A percentile compares a stretch with the other conserved stretches of the same genome.
Evolutionary conservation across 2,888 invertebrate genomes (phyloP).

Genomic region (Pollenia angustigena): DNA sequence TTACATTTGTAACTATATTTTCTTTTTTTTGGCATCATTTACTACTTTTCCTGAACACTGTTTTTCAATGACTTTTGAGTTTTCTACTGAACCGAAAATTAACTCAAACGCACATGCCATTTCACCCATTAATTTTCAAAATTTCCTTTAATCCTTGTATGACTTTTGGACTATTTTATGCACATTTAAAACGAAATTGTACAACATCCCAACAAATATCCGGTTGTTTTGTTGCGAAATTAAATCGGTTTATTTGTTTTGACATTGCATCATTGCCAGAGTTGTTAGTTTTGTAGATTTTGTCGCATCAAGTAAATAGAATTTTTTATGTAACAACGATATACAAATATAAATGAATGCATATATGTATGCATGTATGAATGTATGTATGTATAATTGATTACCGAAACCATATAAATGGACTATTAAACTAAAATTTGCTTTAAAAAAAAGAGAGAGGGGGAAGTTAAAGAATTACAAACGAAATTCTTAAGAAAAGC

Average conservation of each 20-base stretch:
- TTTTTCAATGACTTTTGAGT: conserved; percentile 2
- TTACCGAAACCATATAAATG: no score
- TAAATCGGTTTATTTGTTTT: conserved; percentile 9
- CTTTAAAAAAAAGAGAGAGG: no score
- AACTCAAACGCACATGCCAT: background rate
- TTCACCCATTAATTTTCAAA: background rate
- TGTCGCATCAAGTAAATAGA: background rate
- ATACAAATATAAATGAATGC: no score
- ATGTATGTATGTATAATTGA: no score
- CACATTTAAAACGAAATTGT: conserved; percentile 17
- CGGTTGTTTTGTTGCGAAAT: conserved; percentile 23
- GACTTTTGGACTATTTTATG: conserved; percentile 10
- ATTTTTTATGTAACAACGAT: background rate
- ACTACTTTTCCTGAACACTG: no score
- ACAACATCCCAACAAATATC: conserved; percentile 11
- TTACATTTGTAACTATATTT: no score
- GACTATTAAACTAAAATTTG: no score
- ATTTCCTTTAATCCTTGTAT: background rate
- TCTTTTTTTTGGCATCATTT: background rate
- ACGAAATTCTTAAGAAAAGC: no score
- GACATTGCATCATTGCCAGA: background rate
- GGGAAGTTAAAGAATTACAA: no score
- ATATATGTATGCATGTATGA: no score
- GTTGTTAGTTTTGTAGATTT: background rate
- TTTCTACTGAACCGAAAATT: background rate